A percentile compares a stretch with the other conserved stretches of the same genome.
phyloP scores from a whole-genome alignment of 2,888 invertebrate genomes.

The Protula sp. region DNA sequence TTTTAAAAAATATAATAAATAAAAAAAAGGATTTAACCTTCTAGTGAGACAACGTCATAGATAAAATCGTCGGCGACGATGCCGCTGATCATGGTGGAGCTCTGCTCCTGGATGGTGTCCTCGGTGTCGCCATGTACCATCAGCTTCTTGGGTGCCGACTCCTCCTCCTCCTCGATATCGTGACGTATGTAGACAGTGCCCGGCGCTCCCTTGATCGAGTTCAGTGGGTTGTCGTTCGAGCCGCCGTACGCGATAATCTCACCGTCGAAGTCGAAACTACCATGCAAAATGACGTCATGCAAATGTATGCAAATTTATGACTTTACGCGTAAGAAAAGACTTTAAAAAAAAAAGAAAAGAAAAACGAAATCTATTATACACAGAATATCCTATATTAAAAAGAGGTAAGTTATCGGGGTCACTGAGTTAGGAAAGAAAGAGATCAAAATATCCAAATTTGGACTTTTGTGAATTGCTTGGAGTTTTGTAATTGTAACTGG shows the following conservation, averaged over 20 bases:
- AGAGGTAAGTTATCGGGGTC: no score
- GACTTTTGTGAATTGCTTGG: no score
- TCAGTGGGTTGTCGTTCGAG: constrained; percentile 23
- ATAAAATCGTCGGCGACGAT: constrained; percentile 18
- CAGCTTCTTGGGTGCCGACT: constrained; percentile 16
- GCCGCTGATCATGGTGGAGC: constrained; percentile 27
- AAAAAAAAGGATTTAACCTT: no score
- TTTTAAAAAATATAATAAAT: no score
- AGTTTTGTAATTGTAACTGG: no score
- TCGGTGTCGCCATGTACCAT: constrained; percentile 24
- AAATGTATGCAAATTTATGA: no score
- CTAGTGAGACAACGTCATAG: constrained; percentile 26
- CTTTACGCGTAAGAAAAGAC: no score
- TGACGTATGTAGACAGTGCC: constrained; percentile 32
- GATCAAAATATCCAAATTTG: no score
- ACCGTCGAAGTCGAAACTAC: constrained; percentile 28
- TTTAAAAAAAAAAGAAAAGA: no score
- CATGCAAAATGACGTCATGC: constrained; percentile 2
- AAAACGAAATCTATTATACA: no score
- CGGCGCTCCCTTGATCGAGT: constrained; percentile 31
- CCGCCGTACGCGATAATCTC: constrained; percentile 29
- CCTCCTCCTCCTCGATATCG: constrained; percentile 5
- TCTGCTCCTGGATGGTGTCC: constrained; percentile 26
- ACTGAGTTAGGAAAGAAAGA: no score
- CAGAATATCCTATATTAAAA: no score